Evolutionary conservation across 2,113 vertebrate genomes (phyloP), one percentile per base, ranked within the genome.

Genomic region (Centropristis striata): DNA sequence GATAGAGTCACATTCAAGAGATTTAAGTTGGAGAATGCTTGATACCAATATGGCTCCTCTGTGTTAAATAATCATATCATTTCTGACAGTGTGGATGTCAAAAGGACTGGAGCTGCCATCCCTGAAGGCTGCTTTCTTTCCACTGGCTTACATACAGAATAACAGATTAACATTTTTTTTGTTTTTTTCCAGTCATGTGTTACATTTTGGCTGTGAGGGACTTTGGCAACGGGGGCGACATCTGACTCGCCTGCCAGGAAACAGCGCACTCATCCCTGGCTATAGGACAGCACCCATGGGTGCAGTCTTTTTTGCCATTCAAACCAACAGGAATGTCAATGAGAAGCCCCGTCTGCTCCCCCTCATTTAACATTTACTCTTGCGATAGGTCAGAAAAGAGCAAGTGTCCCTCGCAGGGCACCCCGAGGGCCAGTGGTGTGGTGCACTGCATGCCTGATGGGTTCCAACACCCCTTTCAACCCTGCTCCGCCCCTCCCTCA

Each of bases 351-450:
- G 79, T 86, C 89, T 85, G 80, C 83, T 80, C 77, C 71, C 87
- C 70, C 86, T 64, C 89, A 71, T 91, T 88, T 93, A 94, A 92
- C 92, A 94, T 94, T 94, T 94, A 80, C 92, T 86, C 64, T 27
- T 72, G 90, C 76, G 8, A 95, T 94, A 94, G 92, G 94, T 95
- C 94, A 94, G 87, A 93, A 93, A 95, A 94, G 92, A 94, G 93
- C 94, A 95, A 94, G 88, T 78, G 80, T 84, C 85, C 91, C 93
- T 92, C 73, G 77, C 63, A 91, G 90, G 80, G 74, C 68, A 71
- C 80, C 92, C 88, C 1, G 60, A 80, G 85, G 92, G 86, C 86
- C 81, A 71, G 36, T 20, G 28, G 64, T 49, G 76, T 46, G 71
- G 46, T 64, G 85, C 37, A 36, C 84, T 90, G 92, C 88, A 94